A percentile compares a stretch with the other conserved stretches of the same genome.
phyloP scores from a whole-genome alignment of 2,113 vertebrate genomes.

The Ovis aries region DNA sequence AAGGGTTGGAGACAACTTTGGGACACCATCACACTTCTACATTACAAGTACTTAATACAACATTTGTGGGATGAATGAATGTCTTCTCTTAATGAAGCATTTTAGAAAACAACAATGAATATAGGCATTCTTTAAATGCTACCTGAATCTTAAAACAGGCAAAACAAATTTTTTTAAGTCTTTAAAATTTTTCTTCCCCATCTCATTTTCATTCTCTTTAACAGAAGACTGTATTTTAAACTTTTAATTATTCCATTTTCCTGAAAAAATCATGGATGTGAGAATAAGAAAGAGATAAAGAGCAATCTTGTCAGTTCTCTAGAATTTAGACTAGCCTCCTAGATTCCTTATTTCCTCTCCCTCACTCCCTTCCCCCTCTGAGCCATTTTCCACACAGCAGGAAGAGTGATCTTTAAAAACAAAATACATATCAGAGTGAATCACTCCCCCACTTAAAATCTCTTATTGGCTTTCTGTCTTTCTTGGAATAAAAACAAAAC shows the following conservation, averaged over 20 bases:
- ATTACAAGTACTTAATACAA: not conserved
- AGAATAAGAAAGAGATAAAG: not conserved
- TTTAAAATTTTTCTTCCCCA: not conserved
- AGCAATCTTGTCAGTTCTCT: not conserved
- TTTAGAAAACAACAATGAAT: not conserved
- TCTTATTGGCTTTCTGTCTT: not conserved
- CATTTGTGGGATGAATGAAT: not conserved
- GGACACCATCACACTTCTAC: not conserved
- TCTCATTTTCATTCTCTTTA: not conserved
- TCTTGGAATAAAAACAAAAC: conserved; percentile 4
- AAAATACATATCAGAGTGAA: not conserved
- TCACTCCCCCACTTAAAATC: not conserved
- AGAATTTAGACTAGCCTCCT: not conserved
- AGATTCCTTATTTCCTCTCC: not conserved
- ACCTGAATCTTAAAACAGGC: not conserved
- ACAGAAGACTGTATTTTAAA: not conserved
- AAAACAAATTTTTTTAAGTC: not conserved
- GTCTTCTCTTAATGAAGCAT: not conserved
- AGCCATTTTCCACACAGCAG: not conserved
- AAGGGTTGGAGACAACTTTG: not conserved
- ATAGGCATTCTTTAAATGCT: not conserved
- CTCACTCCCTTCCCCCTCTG: not conserved
- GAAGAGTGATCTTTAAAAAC: not conserved
- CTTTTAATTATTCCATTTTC: not conserved
- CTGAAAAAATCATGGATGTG: not conserved